phyloP scores from a whole-genome alignment of 1,140 invertebrate species.

The Euglossa dilemma region DNA sequence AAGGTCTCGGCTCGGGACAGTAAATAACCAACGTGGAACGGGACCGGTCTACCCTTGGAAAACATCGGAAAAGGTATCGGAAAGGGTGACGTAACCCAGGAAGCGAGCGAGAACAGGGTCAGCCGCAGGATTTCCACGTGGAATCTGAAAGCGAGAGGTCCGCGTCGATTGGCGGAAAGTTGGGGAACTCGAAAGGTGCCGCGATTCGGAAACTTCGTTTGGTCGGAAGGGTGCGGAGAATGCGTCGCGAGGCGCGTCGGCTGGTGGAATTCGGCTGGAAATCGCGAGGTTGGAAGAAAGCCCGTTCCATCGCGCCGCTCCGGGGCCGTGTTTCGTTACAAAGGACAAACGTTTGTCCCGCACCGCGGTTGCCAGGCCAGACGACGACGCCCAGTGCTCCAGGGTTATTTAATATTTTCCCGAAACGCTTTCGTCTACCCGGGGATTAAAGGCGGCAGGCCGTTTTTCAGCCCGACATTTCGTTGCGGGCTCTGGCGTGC shows the following conservation, averaged over 20 bases:
- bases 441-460: not conserved
- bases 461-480: constrained; percentile 3
- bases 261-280: not conserved
- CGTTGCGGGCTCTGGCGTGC: not conserved
- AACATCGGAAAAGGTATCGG: constrained; percentile 24
- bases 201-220: constrained; percentile 9
- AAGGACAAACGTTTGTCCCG: constrained; percentile 15
- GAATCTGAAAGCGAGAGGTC: constrained; percentile 23
- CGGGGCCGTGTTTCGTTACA: not conserved
- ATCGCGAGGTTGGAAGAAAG: not conserved
- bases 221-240: not conserved
- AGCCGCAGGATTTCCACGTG: not conserved
- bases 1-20: not conserved
- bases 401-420: constrained; percentile 28
- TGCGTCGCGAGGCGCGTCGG: no score
- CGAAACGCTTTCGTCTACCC: not conserved
- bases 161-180: not conserved
- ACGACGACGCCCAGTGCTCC: not conserved
- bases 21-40: not conserved
- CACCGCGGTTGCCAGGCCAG: not conserved
- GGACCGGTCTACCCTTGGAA: not conserved
- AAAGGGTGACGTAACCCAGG: not conserved
- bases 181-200: not conserved
- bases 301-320: not conserved
- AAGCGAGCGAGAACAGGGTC: not conserved